Conservation (phyloP, 1,140 invertebrate genomes). For the Holcopasites calliopsidis region DNA sequence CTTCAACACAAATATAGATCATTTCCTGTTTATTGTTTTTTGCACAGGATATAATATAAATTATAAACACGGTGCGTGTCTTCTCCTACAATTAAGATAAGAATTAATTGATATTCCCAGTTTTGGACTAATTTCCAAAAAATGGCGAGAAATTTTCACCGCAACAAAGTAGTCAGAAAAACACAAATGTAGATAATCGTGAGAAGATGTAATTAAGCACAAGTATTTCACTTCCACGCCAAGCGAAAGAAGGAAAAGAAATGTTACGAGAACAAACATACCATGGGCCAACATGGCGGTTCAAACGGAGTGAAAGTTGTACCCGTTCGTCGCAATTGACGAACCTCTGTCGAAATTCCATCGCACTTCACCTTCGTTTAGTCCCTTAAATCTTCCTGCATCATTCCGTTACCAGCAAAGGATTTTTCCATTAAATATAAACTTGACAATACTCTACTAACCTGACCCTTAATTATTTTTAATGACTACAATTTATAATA, state of each 20-base stretch:
- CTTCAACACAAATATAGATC: no score
- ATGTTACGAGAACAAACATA: not conserved
- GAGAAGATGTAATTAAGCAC: not conserved
- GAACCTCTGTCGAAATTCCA: slow-evolving; percentile 29
- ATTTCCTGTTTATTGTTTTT: no score
- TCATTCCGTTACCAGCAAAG: not conserved
- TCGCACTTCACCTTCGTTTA: not conserved
- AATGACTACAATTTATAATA: not conserved
- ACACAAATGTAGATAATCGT: not conserved
- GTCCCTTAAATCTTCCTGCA: not conserved
- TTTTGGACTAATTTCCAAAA: not conserved
- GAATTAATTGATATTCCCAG: not conserved
- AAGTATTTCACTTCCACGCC: not conserved
- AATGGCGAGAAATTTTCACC: not conserved
- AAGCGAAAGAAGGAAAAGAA: not conserved
- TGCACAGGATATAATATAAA: no score
- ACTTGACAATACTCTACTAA: not conserved
- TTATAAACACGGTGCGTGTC: not conserved
- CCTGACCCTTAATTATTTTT: not conserved
- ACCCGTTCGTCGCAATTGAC: slow-evolving; percentile 19
- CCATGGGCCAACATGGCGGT: not conserved
- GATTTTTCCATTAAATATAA: not conserved
- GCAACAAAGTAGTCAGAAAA: not conserved
- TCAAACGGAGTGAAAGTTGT: slow-evolving; percentile 48
- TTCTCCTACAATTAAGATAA: not conserved